Conservation (phyloP, 1,140 invertebrate species). For the Gonatopus flavifemur region DNA sequence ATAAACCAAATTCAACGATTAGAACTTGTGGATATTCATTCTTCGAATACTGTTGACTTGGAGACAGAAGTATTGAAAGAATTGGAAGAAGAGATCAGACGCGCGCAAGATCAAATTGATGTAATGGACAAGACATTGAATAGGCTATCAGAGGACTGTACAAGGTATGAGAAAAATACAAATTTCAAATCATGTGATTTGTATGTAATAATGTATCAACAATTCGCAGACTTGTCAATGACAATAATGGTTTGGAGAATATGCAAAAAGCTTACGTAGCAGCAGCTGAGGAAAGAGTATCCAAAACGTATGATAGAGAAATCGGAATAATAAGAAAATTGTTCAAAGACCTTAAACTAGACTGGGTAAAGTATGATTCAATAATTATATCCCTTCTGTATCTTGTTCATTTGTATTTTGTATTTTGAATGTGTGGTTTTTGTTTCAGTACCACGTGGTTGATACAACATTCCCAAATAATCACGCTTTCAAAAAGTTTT, state of each 20-base stretch:
- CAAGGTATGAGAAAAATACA: conserved; percentile 21
- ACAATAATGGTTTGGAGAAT: conserved; percentile 29
- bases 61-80: conserved; percentile 22
- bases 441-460: conserved; percentile 27
- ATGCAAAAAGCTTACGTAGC: conserved; percentile 35
- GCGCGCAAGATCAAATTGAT: conserved; percentile 12
- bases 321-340: conserved; percentile 13
- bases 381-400: no score
- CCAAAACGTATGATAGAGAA: conserved; percentile 28
- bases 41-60: conserved; percentile 34
- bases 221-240: conserved; percentile 39
- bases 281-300: conserved; percentile 12
- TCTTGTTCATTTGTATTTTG: background rate
- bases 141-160: conserved; percentile 29
- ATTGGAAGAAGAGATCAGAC: conserved; percentile 25
- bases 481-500: conserved; percentile 26
- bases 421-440: background rate
- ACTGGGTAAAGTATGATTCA: conserved; percentile 35
- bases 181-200: conserved; percentile 5
- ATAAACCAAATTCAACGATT: conserved; percentile 21
- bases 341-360: conserved; percentile 33
- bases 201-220: no score
- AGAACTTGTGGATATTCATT: conserved; percentile 30
- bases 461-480: conserved; percentile 36
- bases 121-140: conserved; percentile 13